These are phyloP conservation scores for Epizoanthus rinbou DNA, from an alignment of 92 coral and sea anemone genomes.

Conservation along the genomic window DNA sequence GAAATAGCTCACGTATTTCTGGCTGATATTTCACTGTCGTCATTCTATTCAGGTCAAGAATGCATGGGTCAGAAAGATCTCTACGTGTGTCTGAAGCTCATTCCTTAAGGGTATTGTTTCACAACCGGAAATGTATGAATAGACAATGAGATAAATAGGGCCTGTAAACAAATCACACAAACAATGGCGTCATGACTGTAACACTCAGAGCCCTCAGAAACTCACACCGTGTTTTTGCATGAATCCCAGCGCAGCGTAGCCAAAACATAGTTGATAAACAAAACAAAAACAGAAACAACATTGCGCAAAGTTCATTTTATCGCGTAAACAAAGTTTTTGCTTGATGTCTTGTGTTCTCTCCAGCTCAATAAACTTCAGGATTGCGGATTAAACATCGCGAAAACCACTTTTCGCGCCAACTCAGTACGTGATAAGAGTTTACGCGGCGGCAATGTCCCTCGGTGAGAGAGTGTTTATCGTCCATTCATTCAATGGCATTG, in stretches of 20 bases:
- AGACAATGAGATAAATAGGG: background rate
- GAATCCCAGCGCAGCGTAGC: background rate
- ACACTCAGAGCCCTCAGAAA: background rate
- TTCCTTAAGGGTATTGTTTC: conserved; percentile 42
- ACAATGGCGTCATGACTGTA: conserved; percentile 1
- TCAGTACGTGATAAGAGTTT: background rate
- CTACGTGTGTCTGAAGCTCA: conserved; percentile 14
- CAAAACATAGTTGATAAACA: conserved; percentile 5
- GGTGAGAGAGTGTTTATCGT: background rate
- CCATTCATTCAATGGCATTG: conserved; percentile 16
- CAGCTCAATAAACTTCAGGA: too few relatives aligned
- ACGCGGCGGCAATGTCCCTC: background rate
- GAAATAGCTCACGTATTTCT: background rate
- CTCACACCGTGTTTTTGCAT: background rate
- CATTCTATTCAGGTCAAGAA: background rate
- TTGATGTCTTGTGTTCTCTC: background rate
- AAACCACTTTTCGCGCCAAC: conserved; percentile 1
- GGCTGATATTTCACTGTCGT: background rate
- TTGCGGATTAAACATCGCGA: too few relatives aligned
- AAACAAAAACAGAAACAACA: background rate
- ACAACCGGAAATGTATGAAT: conserved; percentile 34
- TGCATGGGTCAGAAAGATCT: conserved; percentile 13
- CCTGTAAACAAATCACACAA: conserved; percentile 6
- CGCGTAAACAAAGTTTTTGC: background rate
- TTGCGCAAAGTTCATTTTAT: background rate